Evolutionary conservation across 2,888 invertebrate genomes (phyloP), one percentile per base, ranked within the genome.

Genomic region (Drosophila infuscata): DNA sequence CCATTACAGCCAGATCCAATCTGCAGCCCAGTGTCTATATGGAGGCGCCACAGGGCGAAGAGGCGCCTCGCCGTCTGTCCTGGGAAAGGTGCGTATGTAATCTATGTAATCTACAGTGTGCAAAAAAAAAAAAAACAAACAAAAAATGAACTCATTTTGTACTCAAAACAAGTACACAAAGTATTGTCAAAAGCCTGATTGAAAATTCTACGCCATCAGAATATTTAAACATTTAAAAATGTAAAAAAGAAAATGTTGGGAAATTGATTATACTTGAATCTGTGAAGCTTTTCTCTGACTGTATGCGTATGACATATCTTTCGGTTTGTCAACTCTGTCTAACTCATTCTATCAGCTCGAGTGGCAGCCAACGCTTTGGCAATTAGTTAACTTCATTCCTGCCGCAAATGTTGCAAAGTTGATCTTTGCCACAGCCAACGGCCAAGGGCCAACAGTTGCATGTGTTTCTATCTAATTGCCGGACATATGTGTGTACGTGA

Each of bases 31-130:
- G 49, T 76, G 35, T 93, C 86, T 62, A 83, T 85, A 70, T 91
- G 90, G 77, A 81, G 33, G 75, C 75, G 76, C 59, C 49, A 7
- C 74, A 62, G 57, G 38, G 91, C 70, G 94, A 94, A 81, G 94
- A 94, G 80, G 93, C 94, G 74, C 94, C 94, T 35, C 92, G 94
- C 64, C 93, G 94, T 61, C 92, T 94, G 70, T 94, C 94, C 56
- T 94, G 94, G 94, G 94, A 94, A 83, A 94, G 94, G 94, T 94
- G 90, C 92, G 91, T 81, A 73, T 76, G 48, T 70, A 73, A 75
- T 81, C 75, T 78, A 81, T 77, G 66, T 68, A 52, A 29, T n/a
- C 12, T 36, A 56, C 56, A 56, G n/a, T 56, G n/a, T 29, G 25
- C 15, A 15, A 56, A n/a, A 36, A n/a, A 36, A 36, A 15, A 15